Base-by-base conservation (phyloP, 2,797 vertebrate species). In the Malurus splendens region DNA sequence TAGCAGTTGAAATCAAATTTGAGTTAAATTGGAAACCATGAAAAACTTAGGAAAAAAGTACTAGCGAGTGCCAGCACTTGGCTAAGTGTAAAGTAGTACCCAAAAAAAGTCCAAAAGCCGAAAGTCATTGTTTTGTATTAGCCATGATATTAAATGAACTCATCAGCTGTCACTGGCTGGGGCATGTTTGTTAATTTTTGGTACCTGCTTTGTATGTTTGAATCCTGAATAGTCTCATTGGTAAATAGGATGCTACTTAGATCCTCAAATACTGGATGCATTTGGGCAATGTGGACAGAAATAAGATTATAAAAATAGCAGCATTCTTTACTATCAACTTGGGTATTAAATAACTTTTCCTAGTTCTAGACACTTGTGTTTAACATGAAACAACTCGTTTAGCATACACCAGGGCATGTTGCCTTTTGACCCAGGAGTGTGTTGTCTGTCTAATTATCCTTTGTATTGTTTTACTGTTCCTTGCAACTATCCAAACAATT, bases 381-480 rank as follows among this genome's bases (percentile, higher is more conserved):
- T 59, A 62, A 57, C 19, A 16, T 41, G 60, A 56, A 76, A 30
- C 22, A 56, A 55, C 57, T 75, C 45, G 28, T 62, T 90, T 66
- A 75, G 72, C 48, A 22, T 50, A 9, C 41, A 51, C 73, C 25
- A 51, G 51, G 28, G 25, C 0, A 0, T 75, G 52, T 86, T 76
- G 89, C 64, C 76, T 87, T 89, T 89, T 90, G 85, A 90, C 89
- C 82, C 39, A 24, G 36, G 75, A 89, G 71, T 39, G 48, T 64
- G 74, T 45, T 71, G 85, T 71, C 89, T 84, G 77, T 89, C 70
- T 89, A 52, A 91, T 93, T 93, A 92, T 67, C 56, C 73, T 90
- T 87, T 86, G 90, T 87, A 90, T 94, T 96, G 92, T 95, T 94
- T 90, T 65, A 86, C 75, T 66, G 84, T 96, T 95, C 70, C 76